phyloP scores from a whole-genome alignment of 2,797 vertebrate genomes.

The Trematocara caparti region DNA sequence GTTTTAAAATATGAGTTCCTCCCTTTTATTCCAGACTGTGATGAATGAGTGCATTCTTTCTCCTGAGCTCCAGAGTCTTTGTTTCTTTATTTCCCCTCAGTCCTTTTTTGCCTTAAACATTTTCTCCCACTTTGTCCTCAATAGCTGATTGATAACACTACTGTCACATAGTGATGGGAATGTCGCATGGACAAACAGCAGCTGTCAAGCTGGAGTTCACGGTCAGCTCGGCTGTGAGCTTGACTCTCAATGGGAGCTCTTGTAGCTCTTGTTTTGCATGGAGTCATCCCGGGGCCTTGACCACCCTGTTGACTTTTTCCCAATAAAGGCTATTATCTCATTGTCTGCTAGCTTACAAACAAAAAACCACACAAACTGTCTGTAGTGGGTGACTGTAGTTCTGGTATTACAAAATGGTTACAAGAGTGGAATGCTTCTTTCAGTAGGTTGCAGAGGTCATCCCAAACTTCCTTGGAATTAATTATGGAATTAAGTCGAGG shows the following conservation, averaged over 20 bases:
- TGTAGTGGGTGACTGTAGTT: conserved; percentile 23
- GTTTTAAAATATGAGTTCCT: conserved; percentile 4
- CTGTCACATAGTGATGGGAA: conserved; percentile 49
- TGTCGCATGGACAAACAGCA: conserved; percentile 48
- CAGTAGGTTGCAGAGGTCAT: conserved; percentile 10
- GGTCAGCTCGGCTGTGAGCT: conserved; percentile 24
- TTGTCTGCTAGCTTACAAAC: conserved; percentile 54
- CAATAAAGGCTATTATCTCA: conserved; percentile 55
- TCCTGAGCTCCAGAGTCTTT: conserved; percentile 17
- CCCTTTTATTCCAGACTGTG: conserved; percentile 18
- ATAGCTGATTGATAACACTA: conserved; percentile 55
- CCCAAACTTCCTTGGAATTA: neutral
- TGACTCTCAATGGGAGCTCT: conserved; percentile 63
- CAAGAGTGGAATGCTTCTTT: neutral
- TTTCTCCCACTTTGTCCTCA: conserved; percentile 12
- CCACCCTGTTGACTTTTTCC: conserved; percentile 66
- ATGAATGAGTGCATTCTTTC: conserved; percentile 57
- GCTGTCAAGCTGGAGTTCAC: conserved; percentile 56
- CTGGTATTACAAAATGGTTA: neutral
- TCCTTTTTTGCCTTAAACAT: conserved; percentile 1
- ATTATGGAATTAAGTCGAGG: neutral
- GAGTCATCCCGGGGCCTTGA: conserved; percentile 61
- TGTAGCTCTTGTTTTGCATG: conserved; percentile 44
- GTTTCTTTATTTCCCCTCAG: neutral
- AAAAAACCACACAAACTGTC: conserved; percentile 49